phyloP scores from a whole-genome alignment of 2,888 invertebrate species.

The Brachynemurus nebulosus region DNA sequence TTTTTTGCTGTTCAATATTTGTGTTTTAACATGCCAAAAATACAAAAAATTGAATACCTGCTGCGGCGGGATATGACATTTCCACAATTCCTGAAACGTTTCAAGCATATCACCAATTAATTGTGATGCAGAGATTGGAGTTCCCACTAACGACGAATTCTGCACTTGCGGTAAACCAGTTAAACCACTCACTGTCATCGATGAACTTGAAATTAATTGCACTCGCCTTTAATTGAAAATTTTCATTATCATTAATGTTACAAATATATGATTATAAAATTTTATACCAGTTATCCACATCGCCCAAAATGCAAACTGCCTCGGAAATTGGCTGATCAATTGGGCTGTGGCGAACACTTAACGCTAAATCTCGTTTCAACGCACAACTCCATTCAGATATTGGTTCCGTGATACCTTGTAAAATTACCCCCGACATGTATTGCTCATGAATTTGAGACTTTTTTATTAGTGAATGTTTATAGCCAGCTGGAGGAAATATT shows the following conservation, averaged over 20 bases:
- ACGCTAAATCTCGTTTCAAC: constrained; percentile 36
- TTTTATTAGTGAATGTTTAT: constrained; percentile 45
- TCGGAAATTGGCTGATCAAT: constrained; percentile 60
- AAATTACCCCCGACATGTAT: constrained; percentile 59
- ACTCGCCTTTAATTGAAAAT: constrained; percentile 34
- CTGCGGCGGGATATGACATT: constrained; percentile 58
- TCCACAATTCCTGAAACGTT: constrained; percentile 62
- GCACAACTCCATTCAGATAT: constrained; percentile 43
- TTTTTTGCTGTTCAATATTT: no score
- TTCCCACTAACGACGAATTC: constrained; percentile 21
- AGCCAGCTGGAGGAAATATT: constrained; percentile 27
- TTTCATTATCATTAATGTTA: neutral
- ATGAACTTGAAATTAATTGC: constrained; percentile 29
- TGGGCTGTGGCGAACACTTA: constrained; percentile 36
- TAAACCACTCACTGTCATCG: neutral
- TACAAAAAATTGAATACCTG: no score
- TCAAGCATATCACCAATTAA: constrained; percentile 75
- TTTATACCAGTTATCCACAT: constrained; percentile 64
- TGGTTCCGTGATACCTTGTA: constrained; percentile 51
- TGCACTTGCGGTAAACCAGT: neutral
- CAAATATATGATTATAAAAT: neutral
- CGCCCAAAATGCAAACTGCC: constrained; percentile 70
- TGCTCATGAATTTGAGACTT: constrained; percentile 47
- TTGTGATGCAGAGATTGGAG: constrained; percentile 61
- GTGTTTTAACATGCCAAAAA: no score